Evolutionary conservation across 2,888 invertebrate genomes (phyloP).

Genomic region (Teinopalpus imperialis): DNA sequence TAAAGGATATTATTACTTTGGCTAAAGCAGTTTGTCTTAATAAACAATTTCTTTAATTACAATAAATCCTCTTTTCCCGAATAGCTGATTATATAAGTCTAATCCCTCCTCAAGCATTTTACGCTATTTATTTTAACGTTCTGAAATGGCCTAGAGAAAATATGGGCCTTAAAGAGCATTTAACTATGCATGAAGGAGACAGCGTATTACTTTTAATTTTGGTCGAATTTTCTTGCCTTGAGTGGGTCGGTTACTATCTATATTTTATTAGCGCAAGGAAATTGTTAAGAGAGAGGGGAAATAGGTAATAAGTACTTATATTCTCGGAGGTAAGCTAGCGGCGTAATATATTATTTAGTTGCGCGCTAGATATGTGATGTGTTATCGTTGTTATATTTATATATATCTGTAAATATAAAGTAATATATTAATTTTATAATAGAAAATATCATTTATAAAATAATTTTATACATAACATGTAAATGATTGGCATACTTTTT

Average conservation of each 20-base stretch:
- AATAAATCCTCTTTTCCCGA: too few species aligned
- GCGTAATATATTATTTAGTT: slow-evolving; percentile 19
- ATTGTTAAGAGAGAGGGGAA: slow-evolving; percentile 42
- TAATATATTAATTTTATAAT: too few species aligned
- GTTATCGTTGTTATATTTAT: too few species aligned
- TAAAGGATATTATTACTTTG: too few species aligned
- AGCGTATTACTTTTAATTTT: slow-evolving; percentile 77
- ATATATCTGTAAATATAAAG: slow-evolving; percentile 7
- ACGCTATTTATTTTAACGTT: slow-evolving; percentile 68
- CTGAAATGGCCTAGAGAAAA: slow-evolving; percentile 66
- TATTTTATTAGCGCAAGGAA: slow-evolving; percentile 55
- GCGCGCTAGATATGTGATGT: slow-evolving; percentile 2
- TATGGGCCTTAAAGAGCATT: slow-evolving; percentile 73
- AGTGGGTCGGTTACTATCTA: slow-evolving; percentile 53
- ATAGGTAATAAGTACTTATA: slow-evolving; percentile 24
- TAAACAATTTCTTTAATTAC: too few species aligned
- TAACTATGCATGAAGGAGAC: slow-evolving; percentile 78
- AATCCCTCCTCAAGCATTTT: slow-evolving; percentile 68
- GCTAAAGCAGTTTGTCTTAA: too few species aligned
- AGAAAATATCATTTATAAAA: too few species aligned
- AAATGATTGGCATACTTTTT: too few species aligned
- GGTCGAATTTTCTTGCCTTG: slow-evolving; percentile 58
- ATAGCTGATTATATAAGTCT: slow-evolving; percentile 59
- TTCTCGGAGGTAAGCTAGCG: slow-evolving; percentile 16
- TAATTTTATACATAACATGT: too few species aligned